These are phyloP conservation scores for Cyrtonyx montezumae DNA, from an alignment of 2,113 vertebrate genomes.

Conservation along the genomic window DNA sequence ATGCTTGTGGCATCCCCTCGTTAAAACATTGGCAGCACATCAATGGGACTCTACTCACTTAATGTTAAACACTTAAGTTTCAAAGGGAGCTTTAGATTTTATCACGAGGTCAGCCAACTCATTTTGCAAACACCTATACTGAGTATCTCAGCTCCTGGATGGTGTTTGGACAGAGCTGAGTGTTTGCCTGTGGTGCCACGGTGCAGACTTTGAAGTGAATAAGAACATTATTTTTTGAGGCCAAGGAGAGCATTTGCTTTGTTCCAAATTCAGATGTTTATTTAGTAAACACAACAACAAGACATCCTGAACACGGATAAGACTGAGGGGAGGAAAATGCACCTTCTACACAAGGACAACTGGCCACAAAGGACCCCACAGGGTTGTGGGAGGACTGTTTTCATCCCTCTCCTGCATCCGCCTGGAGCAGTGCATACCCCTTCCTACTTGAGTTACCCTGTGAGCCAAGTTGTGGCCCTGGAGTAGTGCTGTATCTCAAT, in stretches of 20 bases:
- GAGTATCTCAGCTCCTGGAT: constrained; percentile 42
- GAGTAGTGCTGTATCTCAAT: not conserved
- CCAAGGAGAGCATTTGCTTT: not conserved
- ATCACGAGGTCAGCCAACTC: constrained; percentile 51
- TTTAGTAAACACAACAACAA: not conserved
- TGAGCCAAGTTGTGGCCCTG: not conserved
- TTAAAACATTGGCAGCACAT: constrained; percentile 64
- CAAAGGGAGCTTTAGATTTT: constrained; percentile 60
- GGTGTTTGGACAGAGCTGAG: constrained; percentile 16
- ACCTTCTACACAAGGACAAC: not conserved
- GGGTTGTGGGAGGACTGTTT: not conserved
- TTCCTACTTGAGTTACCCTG: not conserved
- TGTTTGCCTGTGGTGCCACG: not conserved
- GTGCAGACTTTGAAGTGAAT: not conserved
- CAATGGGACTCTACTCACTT: constrained; percentile 40
- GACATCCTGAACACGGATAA: not conserved
- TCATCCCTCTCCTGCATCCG: not conserved
- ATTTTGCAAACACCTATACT: constrained; percentile 58
- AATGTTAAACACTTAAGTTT: constrained; percentile 40
- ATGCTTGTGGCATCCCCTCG: constrained; percentile 29
- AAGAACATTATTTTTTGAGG: not conserved
- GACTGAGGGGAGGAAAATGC: not conserved
- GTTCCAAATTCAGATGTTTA: not conserved
- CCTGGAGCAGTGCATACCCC: not conserved
- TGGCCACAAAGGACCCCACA: accelerated